These are phyloP conservation scores for Myrmophylax atrothorax DNA, from an alignment of 2,113 vertebrate genomes.

Conservation along the genomic window DNA sequence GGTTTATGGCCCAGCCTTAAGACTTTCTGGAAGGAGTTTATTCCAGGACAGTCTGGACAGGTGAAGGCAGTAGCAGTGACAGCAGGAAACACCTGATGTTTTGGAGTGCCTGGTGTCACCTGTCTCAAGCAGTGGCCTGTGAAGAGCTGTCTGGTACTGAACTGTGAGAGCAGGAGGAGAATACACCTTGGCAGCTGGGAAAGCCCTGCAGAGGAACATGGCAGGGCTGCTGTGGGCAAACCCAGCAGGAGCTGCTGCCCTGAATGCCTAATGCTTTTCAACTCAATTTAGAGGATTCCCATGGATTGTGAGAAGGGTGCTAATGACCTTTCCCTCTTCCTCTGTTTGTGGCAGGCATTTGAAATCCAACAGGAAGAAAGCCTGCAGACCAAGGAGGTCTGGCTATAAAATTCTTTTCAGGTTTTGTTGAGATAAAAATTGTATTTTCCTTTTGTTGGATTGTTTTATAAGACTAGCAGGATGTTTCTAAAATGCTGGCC, in stretches of 20 bases:
- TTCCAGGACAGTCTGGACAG: neutral
- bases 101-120: neutral
- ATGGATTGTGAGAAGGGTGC: neutral
- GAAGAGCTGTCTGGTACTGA: neutral
- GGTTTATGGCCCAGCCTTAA: neutral
- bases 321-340: neutral
- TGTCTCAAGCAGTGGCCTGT: neutral
- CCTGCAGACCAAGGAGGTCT: neutral
- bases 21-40: neutral
- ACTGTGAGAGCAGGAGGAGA: neutral
- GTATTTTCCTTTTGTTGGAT: neutral
- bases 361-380: slow-evolving; percentile 12
- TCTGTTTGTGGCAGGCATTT: slow-evolving; percentile 26
- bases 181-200: neutral
- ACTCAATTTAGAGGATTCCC: neutral
- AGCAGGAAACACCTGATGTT: neutral
- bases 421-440: slow-evolving; percentile 11
- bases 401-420: neutral
- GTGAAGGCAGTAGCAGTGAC: neutral
- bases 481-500: slow-evolving; percentile 15
- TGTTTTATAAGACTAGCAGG: slow-evolving; percentile 3
- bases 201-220: neutral
- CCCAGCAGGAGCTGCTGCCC: neutral
- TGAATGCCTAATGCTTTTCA: neutral
- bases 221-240: neutral